Base-by-base conservation (phyloP, 2,113 vertebrate genomes). In the Bubo blakistoni region DNA sequence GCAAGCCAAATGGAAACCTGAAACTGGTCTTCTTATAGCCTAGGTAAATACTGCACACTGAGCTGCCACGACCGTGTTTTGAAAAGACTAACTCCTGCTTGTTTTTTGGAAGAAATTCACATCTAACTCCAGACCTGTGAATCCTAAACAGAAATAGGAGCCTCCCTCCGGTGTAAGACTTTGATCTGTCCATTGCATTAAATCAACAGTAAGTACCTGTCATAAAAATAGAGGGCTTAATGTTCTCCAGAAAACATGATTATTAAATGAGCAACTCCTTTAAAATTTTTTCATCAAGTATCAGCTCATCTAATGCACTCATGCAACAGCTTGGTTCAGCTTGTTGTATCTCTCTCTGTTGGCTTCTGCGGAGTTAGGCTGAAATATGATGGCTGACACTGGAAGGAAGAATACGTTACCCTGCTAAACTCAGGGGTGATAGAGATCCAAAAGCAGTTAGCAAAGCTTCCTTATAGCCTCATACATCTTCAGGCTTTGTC, bases 401-500 rank as follows among this genome's bases (percentile, higher is more conserved):
- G 51, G 58, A 76, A 59, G 26, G 24, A 78, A 76, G 19, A 63
- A 22, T 38, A 22, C 1, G 0, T 54, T 55, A 71, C 34, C 18
- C 29, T 78, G 26, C 3, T 81, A 73, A 88, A 69, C 14, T 51
- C 57, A 20, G 32, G 40, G 5, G 19, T 17, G 11, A 34, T 9
- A 79, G 30, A 81, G 25, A 21, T 88, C 54, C 66, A 61, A 74
- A 87, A 89, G 57, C 65, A 87, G n/a, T 57, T 82, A 82, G 32
- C 9, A 88, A 77, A 29, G 17, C 12, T 46, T 65, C 24, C 42
- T 62, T 71, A 74, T 24, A 67, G 29, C 13, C 26, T 73, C 40
- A 40, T 93, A 81, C 44, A 13, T 87, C 87, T 79, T 86, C 69
- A 74, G 54, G 16, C 27, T 86, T 93, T 78, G 16, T 24, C 32